Evolutionary conservation across 2,113 vertebrate species (phyloP), one percentile per base, ranked within the genome.

Genomic region (Malurus melanocephalus): DNA sequence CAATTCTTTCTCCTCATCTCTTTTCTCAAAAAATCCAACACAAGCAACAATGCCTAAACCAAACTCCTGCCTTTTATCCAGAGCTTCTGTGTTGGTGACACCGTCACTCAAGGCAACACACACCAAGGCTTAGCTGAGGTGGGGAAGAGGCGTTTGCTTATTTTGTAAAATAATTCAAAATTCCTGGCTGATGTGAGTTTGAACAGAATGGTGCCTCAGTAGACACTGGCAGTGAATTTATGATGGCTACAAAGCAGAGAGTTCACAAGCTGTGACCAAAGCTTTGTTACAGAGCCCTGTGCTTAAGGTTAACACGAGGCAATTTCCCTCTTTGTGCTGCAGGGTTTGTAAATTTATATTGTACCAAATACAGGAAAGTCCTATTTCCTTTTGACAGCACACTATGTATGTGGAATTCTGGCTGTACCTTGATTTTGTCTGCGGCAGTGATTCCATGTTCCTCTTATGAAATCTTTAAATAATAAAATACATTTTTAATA

Each of bases 401-500:
- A 30, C 32, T 57, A 14, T 57, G 23, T 33, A 21, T 14, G 66
- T 73, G 46, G 55, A 59, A 73, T 87, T 76, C 53, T 80, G 48
- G 65, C 49, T 72, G 20, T 67, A 59, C 35, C 27, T 80, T 61
- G 48, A 0, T 72, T 92, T 89, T 88, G 49, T 84, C 73, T 91
- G 77, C 88, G 67, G 85, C 76, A 78, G 42, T 75, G 57, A 71
- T 60, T 91, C 28, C 46, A 4, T 74, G 38, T 78, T 81, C 42
- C 27, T 71, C 5, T 72, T 66, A 67, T 7, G 35, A 89, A 87
- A 83, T 85, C 53, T 80, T 94, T 92, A 89, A 95, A 94, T 92
- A 93, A 88, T 96, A 91, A 89, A 88, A 78, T 78, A 9, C 7
- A 27, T 72, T 90, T 95, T 96, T 75, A 94, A 91, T 91, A 89